phyloP scores from a whole-genome alignment of 1,140 invertebrate genomes.

The Heliconius congener region DNA sequence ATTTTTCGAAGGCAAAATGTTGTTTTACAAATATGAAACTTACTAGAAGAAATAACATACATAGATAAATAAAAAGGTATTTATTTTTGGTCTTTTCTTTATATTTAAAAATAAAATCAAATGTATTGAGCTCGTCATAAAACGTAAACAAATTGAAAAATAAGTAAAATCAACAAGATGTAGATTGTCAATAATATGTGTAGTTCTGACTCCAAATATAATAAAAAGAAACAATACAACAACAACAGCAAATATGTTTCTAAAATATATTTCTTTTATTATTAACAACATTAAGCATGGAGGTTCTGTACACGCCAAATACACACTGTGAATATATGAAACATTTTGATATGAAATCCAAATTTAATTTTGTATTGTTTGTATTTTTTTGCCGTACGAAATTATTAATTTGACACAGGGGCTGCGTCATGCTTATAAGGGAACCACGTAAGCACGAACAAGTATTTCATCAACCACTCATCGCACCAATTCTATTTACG shows the following conservation, averaged over 20 bases:
- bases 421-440: background rate
- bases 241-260: background rate
- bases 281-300: background rate
- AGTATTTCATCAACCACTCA: background rate
- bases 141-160: background rate
- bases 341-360: slow-evolving; percentile 13
- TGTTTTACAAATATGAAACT: background rate
- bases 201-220: background rate
- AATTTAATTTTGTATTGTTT: background rate
- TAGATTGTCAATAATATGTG: background rate
- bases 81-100: background rate
- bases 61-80: background rate
- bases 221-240: background rate
- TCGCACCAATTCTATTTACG: background rate
- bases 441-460: background rate
- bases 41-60: background rate
- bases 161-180: background rate
- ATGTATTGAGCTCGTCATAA: background rate
- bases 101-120: background rate
- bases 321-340: background rate
- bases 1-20: background rate
- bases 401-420: slow-evolving; percentile 11
- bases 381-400: background rate
- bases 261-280: background rate
- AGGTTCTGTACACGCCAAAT: background rate